These are phyloP conservation scores for Oryzias curvinotus DNA, from an alignment of 2,113 vertebrate species.

Conservation along the genomic window DNA sequence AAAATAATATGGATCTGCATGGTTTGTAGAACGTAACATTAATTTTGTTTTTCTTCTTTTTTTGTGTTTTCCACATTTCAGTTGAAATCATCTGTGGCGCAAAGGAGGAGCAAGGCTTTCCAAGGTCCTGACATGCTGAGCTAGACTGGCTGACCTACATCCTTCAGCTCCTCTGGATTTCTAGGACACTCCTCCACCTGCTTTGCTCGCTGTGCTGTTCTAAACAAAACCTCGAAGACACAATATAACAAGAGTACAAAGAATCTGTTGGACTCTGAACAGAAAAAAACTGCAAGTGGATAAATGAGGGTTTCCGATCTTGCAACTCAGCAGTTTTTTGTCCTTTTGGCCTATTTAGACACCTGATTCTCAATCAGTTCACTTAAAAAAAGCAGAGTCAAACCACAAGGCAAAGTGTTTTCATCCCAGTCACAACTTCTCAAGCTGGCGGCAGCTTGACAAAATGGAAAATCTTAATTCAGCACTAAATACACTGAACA, in stretches of 20 bases:
- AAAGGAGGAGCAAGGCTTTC: conserved; percentile 49
- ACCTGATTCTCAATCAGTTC: conserved; percentile 44
- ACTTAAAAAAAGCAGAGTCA: too few species aligned
- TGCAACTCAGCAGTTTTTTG: conserved; percentile 57
- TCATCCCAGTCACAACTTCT: conserved; percentile 23
- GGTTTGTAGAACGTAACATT: conserved; percentile 46
- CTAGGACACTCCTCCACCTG: conserved; percentile 49
- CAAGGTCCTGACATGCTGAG: conserved; percentile 63
- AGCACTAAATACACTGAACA: conserved; percentile 56
- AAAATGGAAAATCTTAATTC: conserved; percentile 80
- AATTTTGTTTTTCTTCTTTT: conserved; percentile 43
- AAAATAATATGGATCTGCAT: neutral
- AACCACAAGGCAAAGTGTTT: conserved; percentile 20
- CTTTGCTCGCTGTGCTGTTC: conserved; percentile 28
- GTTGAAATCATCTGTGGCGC: conserved; percentile 41
- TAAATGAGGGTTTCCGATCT: conserved; percentile 66
- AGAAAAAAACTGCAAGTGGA: conserved; percentile 29
- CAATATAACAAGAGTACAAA: conserved; percentile 23
- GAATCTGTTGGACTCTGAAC: conserved; percentile 22
- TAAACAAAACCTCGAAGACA: conserved; percentile 22
- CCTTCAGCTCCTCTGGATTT: conserved; percentile 59
- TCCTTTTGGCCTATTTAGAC: conserved; percentile 62
- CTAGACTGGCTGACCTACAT: conserved; percentile 75
- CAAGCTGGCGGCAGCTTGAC: conserved; percentile 63
- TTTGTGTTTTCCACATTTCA: conserved; percentile 63